These are phyloP conservation scores for Nipponia nippon DNA, from an alignment of 2,113 vertebrate species.

Conservation along the genomic window DNA sequence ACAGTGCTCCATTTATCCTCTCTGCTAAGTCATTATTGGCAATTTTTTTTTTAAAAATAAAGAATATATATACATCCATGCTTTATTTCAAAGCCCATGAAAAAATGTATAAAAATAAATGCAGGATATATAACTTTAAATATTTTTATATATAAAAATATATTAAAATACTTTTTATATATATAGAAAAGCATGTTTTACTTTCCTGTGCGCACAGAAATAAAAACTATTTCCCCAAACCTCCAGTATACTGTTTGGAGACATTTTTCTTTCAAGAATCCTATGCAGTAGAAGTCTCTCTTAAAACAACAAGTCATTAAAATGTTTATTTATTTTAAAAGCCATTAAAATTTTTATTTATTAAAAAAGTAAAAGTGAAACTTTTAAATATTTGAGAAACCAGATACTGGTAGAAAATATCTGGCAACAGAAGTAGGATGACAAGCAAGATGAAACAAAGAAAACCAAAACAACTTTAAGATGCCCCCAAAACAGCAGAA, in stretches of 20 bases:
- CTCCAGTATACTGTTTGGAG: not conserved
- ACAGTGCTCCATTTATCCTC: not conserved
- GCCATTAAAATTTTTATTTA: not conserved
- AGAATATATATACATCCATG: not conserved
- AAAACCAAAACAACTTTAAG: not conserved
- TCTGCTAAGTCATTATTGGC: not conserved
- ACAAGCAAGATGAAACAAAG: not conserved
- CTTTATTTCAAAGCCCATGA: not conserved
- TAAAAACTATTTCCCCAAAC: not conserved
- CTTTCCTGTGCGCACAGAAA: not conserved
- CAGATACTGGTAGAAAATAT: not conserved
- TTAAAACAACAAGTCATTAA: not conserved
- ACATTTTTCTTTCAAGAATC: not conserved
- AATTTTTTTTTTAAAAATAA: not conserved
- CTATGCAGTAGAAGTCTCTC: not conserved
- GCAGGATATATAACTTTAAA: not conserved
- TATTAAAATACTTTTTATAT: not conserved
- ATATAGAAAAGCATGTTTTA: not conserved
- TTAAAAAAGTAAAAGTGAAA: not conserved
- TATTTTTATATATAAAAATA: not conserved
- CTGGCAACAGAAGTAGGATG: not conserved
- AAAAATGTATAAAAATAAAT: not conserved
- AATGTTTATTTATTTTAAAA: not conserved
- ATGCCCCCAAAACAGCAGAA: not conserved
- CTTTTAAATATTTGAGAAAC: not conserved